Base-by-base conservation (phyloP, 2,797 vertebrate species). In the Merluccius polli region DNA sequence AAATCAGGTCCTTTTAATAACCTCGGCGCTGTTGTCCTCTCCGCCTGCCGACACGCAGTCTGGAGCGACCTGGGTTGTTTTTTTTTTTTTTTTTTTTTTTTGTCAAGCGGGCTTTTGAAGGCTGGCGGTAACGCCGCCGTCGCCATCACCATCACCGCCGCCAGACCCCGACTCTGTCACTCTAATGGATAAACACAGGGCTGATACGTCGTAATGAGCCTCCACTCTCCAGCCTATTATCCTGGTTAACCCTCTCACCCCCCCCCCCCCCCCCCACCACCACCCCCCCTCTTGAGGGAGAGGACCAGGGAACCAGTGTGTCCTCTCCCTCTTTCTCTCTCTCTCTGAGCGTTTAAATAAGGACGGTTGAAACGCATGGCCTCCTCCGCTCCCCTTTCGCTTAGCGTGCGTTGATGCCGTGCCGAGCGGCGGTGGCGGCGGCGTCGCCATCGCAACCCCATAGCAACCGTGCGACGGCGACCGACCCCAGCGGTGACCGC, bases 1-100 rank as follows among this genome's bases (percentile, higher is more conserved):
- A 92, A 92, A 92, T 94, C 86, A 90, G 92, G 83, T 67, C 63
- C 85, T 91, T 59, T 93, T 93, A 91, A 92, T 92, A 92, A 92
- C 83, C 89, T 87, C 86, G 82, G 83, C 76, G 76, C 89, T 81
- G 82, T 77, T 91, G 90, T 86, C 80, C 75, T 87, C 89, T 86
- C 83, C 78, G 82, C 79, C 79, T 79, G 44, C 75, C 77, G 73
- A 81, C 86, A 85, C 85, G 78, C 78, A 36, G 69, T 21, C 74
- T 24, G 52, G 79, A 78, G 84, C 87, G 88, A 79, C 83, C 38
- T 3, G 78, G 86, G 81, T 81, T 77, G 81, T 80, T 27, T 76
- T 65, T 80, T 70, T 89, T 87, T 84, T 84, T 35, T 35, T 8
- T 12, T 38, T 38, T 7, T 38, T 38, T 38, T 38, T 7, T 7